phyloP scores from a whole-genome alignment of 2,888 invertebrate genomes.

The Lycophotia porphyrea region DNA sequence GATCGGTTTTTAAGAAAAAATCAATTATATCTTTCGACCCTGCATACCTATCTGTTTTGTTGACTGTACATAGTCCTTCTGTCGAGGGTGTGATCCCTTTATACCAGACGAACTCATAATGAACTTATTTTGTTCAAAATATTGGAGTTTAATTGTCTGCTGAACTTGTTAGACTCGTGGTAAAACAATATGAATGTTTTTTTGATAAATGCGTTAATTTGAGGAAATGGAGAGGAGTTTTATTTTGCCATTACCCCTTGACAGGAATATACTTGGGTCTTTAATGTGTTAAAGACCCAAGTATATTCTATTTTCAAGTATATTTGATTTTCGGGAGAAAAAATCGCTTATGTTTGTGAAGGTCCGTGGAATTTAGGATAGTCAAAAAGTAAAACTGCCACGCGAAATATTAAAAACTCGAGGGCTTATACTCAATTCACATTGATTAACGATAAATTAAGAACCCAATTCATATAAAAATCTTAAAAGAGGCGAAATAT shows the following conservation, averaged over 20 bases:
- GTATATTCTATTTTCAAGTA: too few species aligned
- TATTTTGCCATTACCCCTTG: constrained; percentile 4
- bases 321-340: background rate
- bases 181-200: constrained; percentile 49
- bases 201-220: constrained; percentile 40
- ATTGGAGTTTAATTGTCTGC: constrained; percentile 70
- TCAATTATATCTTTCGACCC: too few species aligned
- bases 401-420: background rate
- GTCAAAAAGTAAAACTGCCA: background rate
- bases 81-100: constrained; percentile 73
- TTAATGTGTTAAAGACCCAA: constrained; percentile 1
- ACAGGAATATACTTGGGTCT: constrained; percentile 15
- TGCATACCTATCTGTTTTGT: too few species aligned
- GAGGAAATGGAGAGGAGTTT: constrained; percentile 26
- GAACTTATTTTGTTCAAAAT: constrained; percentile 73
- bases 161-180: constrained; percentile 25
- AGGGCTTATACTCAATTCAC: background rate
- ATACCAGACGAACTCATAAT: constrained; percentile 74
- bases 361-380: background rate
- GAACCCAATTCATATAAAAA: background rate
- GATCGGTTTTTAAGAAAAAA: too few species aligned
- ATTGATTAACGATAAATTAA: background rate
- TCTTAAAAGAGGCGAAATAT: constrained; percentile 7
- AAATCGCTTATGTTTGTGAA: background rate
- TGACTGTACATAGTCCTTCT: constrained; percentile 35